A percentile compares a stretch with the other conserved stretches of the same genome.
Evolutionary conservation across 2,113 vertebrate genomes (phyloP).

Genomic region (Pseudorasbora parva): DNA sequence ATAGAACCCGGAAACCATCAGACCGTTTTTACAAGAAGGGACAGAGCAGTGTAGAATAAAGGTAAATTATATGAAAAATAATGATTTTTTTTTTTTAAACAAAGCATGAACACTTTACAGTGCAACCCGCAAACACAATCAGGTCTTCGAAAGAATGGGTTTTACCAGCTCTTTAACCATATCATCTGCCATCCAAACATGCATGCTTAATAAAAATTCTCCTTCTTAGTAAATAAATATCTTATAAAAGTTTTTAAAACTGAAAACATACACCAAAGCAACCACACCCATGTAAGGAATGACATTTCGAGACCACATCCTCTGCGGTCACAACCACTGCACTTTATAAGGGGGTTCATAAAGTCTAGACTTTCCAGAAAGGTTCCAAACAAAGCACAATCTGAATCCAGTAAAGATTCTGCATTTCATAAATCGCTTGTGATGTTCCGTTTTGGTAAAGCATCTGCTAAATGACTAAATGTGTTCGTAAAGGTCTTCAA

Average conservation of each 20-base stretch:
- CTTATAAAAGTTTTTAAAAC: background rate
- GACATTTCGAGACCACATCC: slow-evolving; percentile 25
- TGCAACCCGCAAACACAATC: too few relatives aligned
- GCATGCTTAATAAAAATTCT: background rate
- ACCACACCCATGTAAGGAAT: slow-evolving; percentile 29
- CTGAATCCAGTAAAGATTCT: background rate
- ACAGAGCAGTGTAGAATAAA: too few relatives aligned
- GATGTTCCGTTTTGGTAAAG: background rate
- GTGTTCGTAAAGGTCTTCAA: background rate
- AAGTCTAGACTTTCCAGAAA: background rate
- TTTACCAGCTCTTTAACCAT: background rate
- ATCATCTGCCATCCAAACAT: background rate
- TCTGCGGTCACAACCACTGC: background rate
- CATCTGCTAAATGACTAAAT: slow-evolving; percentile 8
- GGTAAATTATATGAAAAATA: too few relatives aligned
- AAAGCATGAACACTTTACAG: too few relatives aligned
- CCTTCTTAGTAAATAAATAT: background rate
- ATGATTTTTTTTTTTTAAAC: too few relatives aligned
- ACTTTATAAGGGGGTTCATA: background rate
- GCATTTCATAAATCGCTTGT: background rate
- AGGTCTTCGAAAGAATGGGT: too few relatives aligned
- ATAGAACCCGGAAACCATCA: too few relatives aligned
- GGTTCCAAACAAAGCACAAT: background rate
- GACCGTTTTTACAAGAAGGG: too few relatives aligned
- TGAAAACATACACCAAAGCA: background rate